Percentiles rank a stretch among this genome's conserved stretches.
phyloP scores from a whole-genome alignment of 2,797 vertebrate genomes.

The Sebastes matsubarae region DNA sequence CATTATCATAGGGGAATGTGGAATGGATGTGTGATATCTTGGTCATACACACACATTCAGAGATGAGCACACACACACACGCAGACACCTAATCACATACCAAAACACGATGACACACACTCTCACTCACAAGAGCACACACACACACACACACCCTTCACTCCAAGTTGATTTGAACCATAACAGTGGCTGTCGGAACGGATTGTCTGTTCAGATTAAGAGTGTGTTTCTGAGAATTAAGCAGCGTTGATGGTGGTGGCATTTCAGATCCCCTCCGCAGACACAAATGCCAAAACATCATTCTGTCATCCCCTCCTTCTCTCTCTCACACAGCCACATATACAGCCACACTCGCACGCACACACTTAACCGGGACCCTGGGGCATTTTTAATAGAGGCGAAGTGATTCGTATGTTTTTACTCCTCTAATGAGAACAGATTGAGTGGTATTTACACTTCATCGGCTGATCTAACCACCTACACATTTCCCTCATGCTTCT shows the following conservation, averaged over 20 bases:
- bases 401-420: slow-evolving; percentile 80
- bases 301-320: slow-evolving; percentile 61
- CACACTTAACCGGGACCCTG: slow-evolving; percentile 63
- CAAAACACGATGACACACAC: slow-evolving; percentile 81
- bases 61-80: slow-evolving; percentile 36
- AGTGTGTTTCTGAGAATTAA: slow-evolving; percentile 79
- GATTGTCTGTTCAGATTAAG: slow-evolving; percentile 83
- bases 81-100: slow-evolving; percentile 77
- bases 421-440: slow-evolving; percentile 84
- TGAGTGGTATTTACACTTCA: slow-evolving; percentile 86
- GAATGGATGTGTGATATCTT: slow-evolving; percentile 81
- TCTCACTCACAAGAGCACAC: slow-evolving; percentile 68
- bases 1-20: slow-evolving; percentile 82
- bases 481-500: slow-evolving; percentile 74
- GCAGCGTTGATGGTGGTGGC: slow-evolving; percentile 82
- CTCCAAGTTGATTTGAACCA: slow-evolving; percentile 81
- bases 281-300: slow-evolving; percentile 81
- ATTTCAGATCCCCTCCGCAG: slow-evolving; percentile 78
- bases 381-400: slow-evolving; percentile 79
- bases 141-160: slow-evolving; percentile 69
- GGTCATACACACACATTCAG: slow-evolving; percentile 59
- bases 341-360: slow-evolving; percentile 30
- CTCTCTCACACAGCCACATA: slow-evolving; percentile 47
- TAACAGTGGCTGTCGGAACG: slow-evolving; percentile 79
- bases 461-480: slow-evolving; percentile 80